Evolutionary conservation across 35 echinoderm and acorn worm species (phyloP).

Genomic region (Ophiothrix spiculata): DNA sequence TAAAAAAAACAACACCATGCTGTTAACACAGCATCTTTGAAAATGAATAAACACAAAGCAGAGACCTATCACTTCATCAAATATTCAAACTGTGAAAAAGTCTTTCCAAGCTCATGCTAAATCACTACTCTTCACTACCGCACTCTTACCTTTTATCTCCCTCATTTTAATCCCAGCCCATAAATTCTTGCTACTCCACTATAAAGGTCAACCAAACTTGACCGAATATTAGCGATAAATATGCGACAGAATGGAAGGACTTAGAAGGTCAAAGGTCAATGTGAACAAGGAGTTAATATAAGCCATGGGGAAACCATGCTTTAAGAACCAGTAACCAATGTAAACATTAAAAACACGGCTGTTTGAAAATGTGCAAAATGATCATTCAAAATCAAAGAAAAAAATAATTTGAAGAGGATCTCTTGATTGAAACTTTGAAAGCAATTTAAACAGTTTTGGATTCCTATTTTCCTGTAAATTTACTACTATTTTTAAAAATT

Average conservation of each 20-base stretch:
- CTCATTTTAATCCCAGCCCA: not conserved
- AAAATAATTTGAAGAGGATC: too few species aligned
- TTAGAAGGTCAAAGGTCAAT: slow-evolving; percentile 14
- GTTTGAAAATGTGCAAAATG: too few species aligned
- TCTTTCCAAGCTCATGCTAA: not conserved
- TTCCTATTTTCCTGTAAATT: too few species aligned
- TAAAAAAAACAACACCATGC: too few species aligned
- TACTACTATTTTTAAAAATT: too few species aligned
- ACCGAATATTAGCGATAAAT: not conserved
- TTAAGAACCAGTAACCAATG: not conserved
- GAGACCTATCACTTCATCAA: too few species aligned
- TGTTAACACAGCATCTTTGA: too few species aligned
- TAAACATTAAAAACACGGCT: not conserved
- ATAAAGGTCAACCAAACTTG: not conserved
- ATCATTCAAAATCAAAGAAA: too few species aligned
- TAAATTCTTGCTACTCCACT: not conserved
- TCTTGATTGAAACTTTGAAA: not conserved
- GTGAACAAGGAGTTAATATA: slow-evolving; percentile 8
- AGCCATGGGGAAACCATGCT: not conserved
- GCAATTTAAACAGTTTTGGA: not conserved
- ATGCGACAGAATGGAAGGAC: not conserved
- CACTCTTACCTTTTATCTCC: not conserved
- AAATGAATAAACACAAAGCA: too few species aligned
- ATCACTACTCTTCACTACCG: too few species aligned
- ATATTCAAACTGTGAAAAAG: not conserved